Evolutionary conservation across 2,113 vertebrate species (phyloP).

Genomic region (Brachypteracias leptosomus): DNA sequence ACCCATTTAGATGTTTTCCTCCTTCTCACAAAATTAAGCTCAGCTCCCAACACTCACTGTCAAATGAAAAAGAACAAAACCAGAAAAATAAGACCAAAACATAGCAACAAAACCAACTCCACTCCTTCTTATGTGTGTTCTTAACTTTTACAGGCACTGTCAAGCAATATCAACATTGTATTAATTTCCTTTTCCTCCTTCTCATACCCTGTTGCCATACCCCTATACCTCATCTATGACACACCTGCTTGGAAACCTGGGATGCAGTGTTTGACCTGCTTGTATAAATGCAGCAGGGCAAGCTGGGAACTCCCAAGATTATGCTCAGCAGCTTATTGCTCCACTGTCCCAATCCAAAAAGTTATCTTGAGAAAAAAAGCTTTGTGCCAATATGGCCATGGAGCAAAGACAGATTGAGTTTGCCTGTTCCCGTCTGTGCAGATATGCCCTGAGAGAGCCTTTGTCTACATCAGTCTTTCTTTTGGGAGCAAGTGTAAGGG

Average conservation of each 20-base stretch:
- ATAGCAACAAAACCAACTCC: not conserved
- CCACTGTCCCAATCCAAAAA: not conserved
- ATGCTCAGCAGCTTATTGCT: not conserved
- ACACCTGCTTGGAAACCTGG: not conserved
- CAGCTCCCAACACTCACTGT: not conserved
- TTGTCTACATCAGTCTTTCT: not conserved
- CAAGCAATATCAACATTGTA: not conserved
- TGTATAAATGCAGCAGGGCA: not conserved
- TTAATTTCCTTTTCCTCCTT: not conserved
- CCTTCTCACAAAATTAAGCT: not conserved
- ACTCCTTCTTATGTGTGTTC: fast-evolving
- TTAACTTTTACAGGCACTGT: not conserved
- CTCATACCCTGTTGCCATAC: not conserved
- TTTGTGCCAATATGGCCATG: not conserved
- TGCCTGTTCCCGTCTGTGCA: not conserved
- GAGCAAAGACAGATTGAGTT: not conserved
- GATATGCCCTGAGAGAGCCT: not conserved
- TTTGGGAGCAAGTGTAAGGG: not conserved
- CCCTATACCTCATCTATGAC: fast-evolving
- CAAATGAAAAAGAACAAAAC: not conserved
- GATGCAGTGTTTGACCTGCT: not conserved
- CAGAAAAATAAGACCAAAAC: not conserved
- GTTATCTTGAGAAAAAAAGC: not conserved
- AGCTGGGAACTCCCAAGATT: not conserved
- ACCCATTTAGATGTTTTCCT: not conserved